A percentile compares a stretch with the other conserved stretches of the same genome.
phyloP scores from a whole-genome alignment of 2,888 invertebrate genomes.

The Pristionchus entomophagus region DNA sequence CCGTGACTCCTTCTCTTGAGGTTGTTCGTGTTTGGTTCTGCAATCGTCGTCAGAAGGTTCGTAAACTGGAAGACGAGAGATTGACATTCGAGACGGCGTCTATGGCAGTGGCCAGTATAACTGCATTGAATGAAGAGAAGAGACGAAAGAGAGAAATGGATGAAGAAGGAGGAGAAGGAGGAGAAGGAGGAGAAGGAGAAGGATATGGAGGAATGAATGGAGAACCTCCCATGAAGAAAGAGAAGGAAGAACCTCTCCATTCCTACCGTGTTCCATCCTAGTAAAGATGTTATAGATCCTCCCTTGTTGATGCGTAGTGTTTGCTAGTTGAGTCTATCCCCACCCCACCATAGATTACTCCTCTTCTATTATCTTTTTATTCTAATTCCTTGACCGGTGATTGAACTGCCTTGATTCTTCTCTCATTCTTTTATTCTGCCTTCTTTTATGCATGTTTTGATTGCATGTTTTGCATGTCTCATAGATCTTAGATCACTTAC shows the following conservation, averaged over 20 bases:
- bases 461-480: conserved; percentile 32
- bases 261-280: background rate
- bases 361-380: conserved; percentile 2
- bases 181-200: background rate
- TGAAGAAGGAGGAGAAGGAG: background rate
- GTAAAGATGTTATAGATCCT: no score
- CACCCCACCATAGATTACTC: background rate
- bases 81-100: conserved; percentile 6
- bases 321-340: background rate
- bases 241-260: background rate
- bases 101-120: background rate
- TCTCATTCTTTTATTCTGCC: background rate
- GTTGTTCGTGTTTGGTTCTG: conserved; percentile 99
- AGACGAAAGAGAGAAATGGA: no score
- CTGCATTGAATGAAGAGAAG: background rate
- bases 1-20: conserved; percentile 77
- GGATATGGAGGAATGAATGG: background rate
- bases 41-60: conserved; percentile 90
- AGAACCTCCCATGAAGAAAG: background rate
- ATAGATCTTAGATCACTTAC: conserved; percentile 1
- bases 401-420: background rate
- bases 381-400: background rate
- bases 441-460: background rate
- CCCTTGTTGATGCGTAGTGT: no score
- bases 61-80: conserved; percentile 61